These are phyloP conservation scores for Trypoxylus dichotomus DNA, from an alignment of 1,140 invertebrate genomes.

Conservation along the genomic window DNA sequence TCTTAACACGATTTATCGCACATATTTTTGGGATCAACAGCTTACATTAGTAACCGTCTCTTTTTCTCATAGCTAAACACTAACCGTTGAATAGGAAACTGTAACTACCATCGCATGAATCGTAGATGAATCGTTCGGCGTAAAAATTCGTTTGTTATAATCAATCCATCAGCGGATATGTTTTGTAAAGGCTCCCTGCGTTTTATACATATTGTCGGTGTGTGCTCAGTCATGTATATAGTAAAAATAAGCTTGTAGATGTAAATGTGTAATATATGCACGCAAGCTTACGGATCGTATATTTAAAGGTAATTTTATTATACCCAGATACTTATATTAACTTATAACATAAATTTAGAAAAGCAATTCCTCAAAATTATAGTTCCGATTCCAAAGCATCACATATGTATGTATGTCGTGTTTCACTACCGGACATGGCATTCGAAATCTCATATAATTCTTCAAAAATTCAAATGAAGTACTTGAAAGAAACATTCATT, in stretches of 20 bases:
- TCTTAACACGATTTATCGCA: constrained; percentile 27
- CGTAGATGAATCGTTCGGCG: constrained; percentile 25
- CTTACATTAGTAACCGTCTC: not conserved
- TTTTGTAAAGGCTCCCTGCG: constrained; percentile 14
- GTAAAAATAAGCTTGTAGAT: not conserved
- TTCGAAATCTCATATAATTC: no score
- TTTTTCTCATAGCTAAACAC: constrained; percentile 15
- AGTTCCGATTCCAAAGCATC: no score
- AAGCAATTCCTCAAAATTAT: no score
- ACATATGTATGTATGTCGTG: no score
- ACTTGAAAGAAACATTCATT: no score
- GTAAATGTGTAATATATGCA: not conserved
- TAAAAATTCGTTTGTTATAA: constrained; percentile 19
- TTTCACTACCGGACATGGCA: no score
- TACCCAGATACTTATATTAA: no score
- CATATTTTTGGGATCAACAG: constrained; percentile 34
- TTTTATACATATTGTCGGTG: constrained; percentile 24
- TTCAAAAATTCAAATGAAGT: no score
- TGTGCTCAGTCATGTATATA: constrained; percentile 18
- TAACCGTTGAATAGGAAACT: constrained; percentile 18
- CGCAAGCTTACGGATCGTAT: not conserved
- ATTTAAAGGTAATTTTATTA: no score
- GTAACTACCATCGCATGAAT: constrained; percentile 36
- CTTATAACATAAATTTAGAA: no score
- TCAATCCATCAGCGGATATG: constrained; percentile 17